Percentiles rank a stretch among this genome's conserved stretches.
Conservation (phyloP, 2,888 invertebrate genomes). For the Agriopis marginaria region DNA sequence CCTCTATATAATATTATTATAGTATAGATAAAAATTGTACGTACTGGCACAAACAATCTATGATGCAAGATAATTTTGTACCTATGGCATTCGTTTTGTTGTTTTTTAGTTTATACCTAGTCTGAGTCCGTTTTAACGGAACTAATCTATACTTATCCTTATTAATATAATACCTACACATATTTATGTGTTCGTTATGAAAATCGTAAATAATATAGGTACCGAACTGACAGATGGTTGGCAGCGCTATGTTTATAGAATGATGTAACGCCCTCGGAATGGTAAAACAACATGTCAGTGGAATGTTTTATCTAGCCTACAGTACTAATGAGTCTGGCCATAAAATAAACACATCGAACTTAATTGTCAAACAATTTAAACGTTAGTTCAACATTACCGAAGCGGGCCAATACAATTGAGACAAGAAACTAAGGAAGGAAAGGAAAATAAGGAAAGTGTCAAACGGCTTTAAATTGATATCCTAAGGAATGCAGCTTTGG, state of each 20-base stretch:
- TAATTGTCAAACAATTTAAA: conserved; percentile 7
- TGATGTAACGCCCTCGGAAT: conserved; percentile 36
- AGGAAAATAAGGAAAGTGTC: neutral
- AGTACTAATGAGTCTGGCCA: conserved; percentile 28
- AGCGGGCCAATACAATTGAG: neutral
- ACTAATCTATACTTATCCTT: neutral
- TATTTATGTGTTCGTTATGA: conserved; percentile 13
- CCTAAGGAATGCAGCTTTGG: neutral
- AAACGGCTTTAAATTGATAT: neutral
- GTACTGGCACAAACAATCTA: neutral
- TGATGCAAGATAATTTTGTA: too few species aligned
- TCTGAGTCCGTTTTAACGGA: neutral
- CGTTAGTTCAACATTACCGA: conserved; percentile 2
- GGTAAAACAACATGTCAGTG: conserved; percentile 30
- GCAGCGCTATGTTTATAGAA: conserved; percentile 26
- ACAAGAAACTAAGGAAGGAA: neutral
- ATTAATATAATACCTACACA: neutral
- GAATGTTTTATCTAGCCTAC: conserved; percentile 35
- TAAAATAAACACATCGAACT: conserved; percentile 11
- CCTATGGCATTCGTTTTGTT: too few species aligned
- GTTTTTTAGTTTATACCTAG: too few species aligned
- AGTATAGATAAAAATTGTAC: too few species aligned
- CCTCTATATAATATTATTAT: too few species aligned
- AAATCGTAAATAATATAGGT: conserved; percentile 21
- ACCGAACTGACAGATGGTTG: conserved; percentile 19